Base-by-base conservation (phyloP, 2,113 vertebrate genomes). In the Cercocebus atys region DNA sequence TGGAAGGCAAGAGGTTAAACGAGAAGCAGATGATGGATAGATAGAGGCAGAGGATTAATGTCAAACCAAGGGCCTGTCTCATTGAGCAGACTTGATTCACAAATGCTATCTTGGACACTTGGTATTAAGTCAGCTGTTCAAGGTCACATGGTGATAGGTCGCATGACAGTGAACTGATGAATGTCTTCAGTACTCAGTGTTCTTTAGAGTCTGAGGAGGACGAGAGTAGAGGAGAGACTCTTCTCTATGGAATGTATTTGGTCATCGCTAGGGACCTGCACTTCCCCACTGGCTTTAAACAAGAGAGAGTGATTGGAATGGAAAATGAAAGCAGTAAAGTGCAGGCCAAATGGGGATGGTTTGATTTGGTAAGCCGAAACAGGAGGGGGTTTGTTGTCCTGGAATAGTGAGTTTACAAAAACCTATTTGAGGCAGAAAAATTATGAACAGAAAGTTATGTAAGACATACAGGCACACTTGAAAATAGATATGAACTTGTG, bases 341-440 rank as follows among this genome's bases (percentile, higher is more conserved):
- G 1, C 13, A 43, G 88, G 52, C n/a, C 66, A 91, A 35, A 47
- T 30, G 20, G 81, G 30, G 94, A 70, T 30, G 30, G 17, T 85
- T 93, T 35, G 30, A 14, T 85, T 93, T 64, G 23, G 3, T 45
- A 70, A 78, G 82, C 45, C 64, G 38, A n/a, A 52, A 72, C 87
- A 32, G 20, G 45, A 85, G 13, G 25, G 25, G 35, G 43, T 30
- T 90, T 84, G 11, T 68, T 92, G 16, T 84, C 68, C 81, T 68
- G 35, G 57, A 76, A 79, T 88, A 45, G 40, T 76, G 57, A 64
- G 17, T 94, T 96, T 35, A 97, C 55, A 80, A 45, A 87, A 75
- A 50, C 66, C 80, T 89, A 40, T 23, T 22, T 40, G 85, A 94
- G 76, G 17, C 57, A 66, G 35, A 55, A 89, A 81, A 94, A 22